Evolutionary conservation across 2,797 vertebrate genomes (phyloP).

Genomic region (Chrosomus eos): DNA sequence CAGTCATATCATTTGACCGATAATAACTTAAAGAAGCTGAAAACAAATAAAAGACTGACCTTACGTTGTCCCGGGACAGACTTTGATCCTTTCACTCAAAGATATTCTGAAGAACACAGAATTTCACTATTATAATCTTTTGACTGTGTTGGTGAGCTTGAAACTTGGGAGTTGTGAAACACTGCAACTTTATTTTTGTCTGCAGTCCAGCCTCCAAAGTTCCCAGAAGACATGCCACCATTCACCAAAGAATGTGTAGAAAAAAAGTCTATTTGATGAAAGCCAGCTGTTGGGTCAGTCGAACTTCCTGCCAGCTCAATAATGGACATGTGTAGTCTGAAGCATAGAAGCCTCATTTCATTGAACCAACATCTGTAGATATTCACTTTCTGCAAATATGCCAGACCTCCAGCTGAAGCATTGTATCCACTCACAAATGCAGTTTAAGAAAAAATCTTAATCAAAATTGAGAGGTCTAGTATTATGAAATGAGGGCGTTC

Average conservation of each 20-base stretch:
- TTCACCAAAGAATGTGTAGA: not conserved
- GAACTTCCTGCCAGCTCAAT: not conserved
- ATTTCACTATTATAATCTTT: not conserved
- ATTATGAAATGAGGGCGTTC: not conserved
- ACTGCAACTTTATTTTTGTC: not conserved
- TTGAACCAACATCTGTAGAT: not conserved
- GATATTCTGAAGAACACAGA: not conserved
- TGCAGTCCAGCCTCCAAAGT: conserved; percentile 2
- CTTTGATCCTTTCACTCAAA: not conserved
- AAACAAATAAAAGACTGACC: conserved; percentile 12
- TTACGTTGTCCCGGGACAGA: not conserved
- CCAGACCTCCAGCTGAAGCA: not conserved
- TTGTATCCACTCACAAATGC: not conserved
- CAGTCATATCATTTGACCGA: not conserved
- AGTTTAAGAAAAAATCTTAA: not conserved
- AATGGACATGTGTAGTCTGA: not conserved
- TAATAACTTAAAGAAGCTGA: not conserved
- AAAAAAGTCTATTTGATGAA: not conserved
- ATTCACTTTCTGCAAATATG: not conserved
- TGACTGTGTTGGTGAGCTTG: not conserved
- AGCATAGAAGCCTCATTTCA: not conserved
- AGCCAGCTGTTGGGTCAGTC: not conserved
- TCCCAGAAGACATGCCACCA: not conserved
- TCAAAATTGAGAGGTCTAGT: not conserved
- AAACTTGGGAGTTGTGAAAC: not conserved